phyloP scores from a whole-genome alignment of 2,113 vertebrate species.

The Coryphaenoides rupestris region DNA sequence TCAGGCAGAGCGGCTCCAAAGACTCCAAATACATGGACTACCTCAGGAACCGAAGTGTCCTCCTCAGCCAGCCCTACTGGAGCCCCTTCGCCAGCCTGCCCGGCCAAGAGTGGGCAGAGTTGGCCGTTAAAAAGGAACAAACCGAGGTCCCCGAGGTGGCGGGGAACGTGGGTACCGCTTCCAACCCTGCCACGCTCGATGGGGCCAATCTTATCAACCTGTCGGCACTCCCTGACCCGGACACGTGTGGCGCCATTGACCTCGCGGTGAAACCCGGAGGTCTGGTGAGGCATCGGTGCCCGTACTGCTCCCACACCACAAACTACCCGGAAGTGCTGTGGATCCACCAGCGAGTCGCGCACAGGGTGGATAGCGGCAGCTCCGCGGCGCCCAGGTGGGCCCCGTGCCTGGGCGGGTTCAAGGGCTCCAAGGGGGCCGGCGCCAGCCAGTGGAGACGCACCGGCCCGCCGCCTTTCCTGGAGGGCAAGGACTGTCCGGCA shows the following conservation, averaged over 20 bases:
- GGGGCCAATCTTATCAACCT: slow-evolving; percentile 58
- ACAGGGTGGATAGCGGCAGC: slow-evolving; percentile 83
- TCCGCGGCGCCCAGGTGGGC: slow-evolving; percentile 83
- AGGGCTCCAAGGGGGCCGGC: slow-evolving; percentile 74
- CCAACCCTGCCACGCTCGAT: slow-evolving; percentile 5
- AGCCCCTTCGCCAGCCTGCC: slow-evolving; percentile 48
- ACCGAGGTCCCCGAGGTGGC: slow-evolving; percentile 33
- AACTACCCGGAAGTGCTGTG: slow-evolving; percentile 92
- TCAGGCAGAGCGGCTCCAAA: slow-evolving; percentile 58
- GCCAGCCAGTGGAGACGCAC: slow-evolving; percentile 79
- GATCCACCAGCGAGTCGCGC: slow-evolving; percentile 91
- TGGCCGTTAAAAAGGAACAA: slow-evolving; percentile 41
- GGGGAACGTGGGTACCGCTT: slow-evolving; percentile 20
- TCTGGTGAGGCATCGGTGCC: slow-evolving; percentile 82
- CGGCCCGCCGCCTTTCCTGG: slow-evolving; percentile 85
- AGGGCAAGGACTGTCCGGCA: slow-evolving; percentile 90
- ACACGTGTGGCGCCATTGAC: slow-evolving; percentile 2
- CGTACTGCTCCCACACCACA: slow-evolving; percentile 86
- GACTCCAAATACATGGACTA: slow-evolving; percentile 68
- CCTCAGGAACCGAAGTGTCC: slow-evolving; percentile 69
- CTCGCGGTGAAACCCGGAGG: slow-evolving; percentile 60
- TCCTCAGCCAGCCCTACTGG: slow-evolving; percentile 73
- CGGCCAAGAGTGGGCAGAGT: slow-evolving; percentile 37
- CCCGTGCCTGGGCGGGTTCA: slow-evolving; percentile 72
- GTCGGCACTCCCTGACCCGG: slow-evolving; percentile 31